Percentiles rank a stretch among this genome's conserved stretches.
Evolutionary conservation across 1,140 invertebrate genomes (phyloP).

Genomic region (Caligus rogercresseyi): DNA sequence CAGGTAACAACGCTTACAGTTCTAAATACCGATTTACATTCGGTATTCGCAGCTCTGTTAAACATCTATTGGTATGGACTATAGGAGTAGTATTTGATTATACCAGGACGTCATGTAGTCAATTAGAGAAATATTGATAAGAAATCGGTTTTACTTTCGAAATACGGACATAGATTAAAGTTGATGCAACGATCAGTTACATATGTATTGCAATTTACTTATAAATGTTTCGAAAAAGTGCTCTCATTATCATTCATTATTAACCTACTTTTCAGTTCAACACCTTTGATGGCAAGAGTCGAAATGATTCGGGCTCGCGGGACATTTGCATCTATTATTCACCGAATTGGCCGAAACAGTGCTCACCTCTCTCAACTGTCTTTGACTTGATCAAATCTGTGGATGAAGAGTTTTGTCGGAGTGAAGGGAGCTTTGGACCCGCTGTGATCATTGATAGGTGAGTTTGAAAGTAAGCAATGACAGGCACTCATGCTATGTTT

Average conservation of each 20-base stretch:
- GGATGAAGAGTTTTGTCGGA: constrained; percentile 32
- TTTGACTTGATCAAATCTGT: constrained; percentile 57
- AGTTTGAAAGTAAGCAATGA: no score
- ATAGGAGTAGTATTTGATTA: neutral
- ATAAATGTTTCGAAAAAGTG: no score
- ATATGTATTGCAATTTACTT: no score
- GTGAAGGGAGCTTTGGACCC: neutral
- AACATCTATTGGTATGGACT: neutral
- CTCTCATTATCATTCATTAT: no score
- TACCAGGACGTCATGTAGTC: neutral
- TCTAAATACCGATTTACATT: no score
- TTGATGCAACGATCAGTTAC: no score
- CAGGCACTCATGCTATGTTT: no score
- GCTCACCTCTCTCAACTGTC: constrained; percentile 36
- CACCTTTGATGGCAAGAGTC: neutral
- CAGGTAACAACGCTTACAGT: no score
- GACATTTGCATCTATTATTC: constrained; percentile 62
- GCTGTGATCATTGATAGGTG: neutral
- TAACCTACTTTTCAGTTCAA: constrained; percentile 13
- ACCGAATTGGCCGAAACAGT: constrained; percentile 50
- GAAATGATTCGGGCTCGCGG: constrained; percentile 58
- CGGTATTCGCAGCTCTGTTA: no score
- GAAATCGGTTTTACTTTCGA: no score
- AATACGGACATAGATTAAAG: no score
- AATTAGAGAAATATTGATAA: no score